Percentiles rank a stretch among this genome's conserved stretches.
phyloP scores from a whole-genome alignment of 2,113 vertebrate genomes.

The Phainopepla nitens region DNA sequence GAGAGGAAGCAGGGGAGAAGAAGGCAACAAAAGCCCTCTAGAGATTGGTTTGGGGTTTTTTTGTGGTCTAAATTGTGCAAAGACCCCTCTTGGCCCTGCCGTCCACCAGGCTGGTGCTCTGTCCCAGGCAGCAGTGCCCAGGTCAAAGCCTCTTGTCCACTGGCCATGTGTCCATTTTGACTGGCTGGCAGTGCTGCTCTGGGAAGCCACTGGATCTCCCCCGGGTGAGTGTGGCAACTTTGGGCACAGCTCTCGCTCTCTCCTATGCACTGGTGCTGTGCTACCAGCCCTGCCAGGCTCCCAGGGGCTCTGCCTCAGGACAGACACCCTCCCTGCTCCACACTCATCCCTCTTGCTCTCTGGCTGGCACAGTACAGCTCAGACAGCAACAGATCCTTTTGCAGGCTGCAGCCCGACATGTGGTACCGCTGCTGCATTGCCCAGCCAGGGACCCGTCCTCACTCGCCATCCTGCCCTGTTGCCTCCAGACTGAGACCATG shows the following conservation, averaged over 20 bases:
- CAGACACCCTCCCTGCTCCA: not conserved
- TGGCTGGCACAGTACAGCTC: not conserved
- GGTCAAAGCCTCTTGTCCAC: not conserved
- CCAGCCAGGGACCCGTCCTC: not conserved
- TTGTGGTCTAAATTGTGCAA: not conserved
- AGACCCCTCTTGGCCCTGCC: not conserved
- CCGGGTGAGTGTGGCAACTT: accelerated
- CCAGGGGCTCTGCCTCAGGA: not conserved
- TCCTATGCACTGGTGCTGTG: not conserved
- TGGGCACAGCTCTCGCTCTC: not conserved
- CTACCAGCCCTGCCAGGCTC: not conserved
- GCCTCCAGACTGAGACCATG: not conserved
- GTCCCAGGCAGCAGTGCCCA: not conserved
- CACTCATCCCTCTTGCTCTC: accelerated
- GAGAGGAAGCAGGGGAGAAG: not conserved
- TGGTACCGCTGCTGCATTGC: not conserved
- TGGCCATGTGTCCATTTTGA: not conserved
- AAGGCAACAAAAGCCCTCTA: not conserved
- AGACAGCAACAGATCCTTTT: not conserved
- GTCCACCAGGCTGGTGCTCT: not conserved
- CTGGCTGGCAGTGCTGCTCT: not conserved
- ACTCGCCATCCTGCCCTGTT: not conserved
- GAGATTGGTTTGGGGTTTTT: not conserved
- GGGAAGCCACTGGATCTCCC: not conserved
- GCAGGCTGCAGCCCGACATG: not conserved